Evolutionary conservation across 2,888 invertebrate genomes (phyloP), one percentile per base, ranked within the genome.

Genomic region (Melanotus villosus): DNA sequence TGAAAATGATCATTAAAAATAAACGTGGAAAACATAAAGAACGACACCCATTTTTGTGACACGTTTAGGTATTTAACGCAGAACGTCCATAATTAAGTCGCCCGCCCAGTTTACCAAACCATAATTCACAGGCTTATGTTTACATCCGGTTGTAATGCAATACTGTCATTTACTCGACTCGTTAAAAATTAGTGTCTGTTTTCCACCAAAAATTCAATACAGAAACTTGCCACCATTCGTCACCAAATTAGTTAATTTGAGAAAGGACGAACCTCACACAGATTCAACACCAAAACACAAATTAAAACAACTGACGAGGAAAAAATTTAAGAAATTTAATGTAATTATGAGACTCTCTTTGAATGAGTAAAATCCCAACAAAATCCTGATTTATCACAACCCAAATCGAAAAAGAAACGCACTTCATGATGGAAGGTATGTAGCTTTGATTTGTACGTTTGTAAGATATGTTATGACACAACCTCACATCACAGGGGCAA

Each of bases 1-100:
- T 69, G 60, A 68, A 70, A 70, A 62, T 41, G 73, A 77, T 80
- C 81, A 80, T 82, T 82, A 81, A 80, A 80, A 79, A 78, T 78
- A 76, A 80, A 81, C 81, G 80, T 82, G 81, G 81, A 80, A 80
- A 71, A 73, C 80, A 80, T 80, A 80, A 81, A 78, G 72, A 69
- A 73, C 43, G 67, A 64, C 69, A 57, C 32, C 69, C 71, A 68
- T 68, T 72, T 67, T 73, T 63, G 67, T 66, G 74, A 65, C 67
- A 72, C 72, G 64, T 71, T 71, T 63, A 72, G 68, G 70, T 68
- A 70, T 73, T 75, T 72, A 75, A 73, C 75, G 65, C 58, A 63
- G 67, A 73, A 71, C 68, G 59, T 73, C 70, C 68, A 70, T 72
- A 75, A 75, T 75, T 75, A 75, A 71, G 68, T 65, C 65, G 68